Evolutionary conservation across 2,888 invertebrate genomes (phyloP).

Genomic region (Vannuccia rotundouncinata): DNA sequence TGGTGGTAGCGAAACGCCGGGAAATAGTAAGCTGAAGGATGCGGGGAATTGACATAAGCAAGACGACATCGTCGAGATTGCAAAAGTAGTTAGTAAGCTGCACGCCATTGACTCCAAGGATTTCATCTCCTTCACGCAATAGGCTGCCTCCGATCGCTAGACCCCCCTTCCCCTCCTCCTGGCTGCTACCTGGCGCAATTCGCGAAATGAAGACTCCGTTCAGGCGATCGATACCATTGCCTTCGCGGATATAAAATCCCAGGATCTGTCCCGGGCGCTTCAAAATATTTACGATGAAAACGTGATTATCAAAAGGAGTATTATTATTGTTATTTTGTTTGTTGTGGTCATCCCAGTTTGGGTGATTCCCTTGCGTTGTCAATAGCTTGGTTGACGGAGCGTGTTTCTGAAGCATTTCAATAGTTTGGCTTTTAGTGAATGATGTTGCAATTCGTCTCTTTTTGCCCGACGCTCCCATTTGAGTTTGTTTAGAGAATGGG

Average conservation of each 20-base stretch:
- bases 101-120: slow-evolving; percentile 91
- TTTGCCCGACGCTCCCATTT: neutral
- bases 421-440: neutral
- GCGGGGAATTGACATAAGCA: slow-evolving; percentile 96
- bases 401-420: neutral
- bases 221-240: slow-evolving; percentile 85
- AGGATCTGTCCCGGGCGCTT: slow-evolving; percentile 96
- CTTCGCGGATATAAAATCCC: slow-evolving; percentile 92
- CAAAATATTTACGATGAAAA: slow-evolving; percentile 80
- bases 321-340: no score
- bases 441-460: neutral
- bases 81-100: slow-evolving; percentile 89
- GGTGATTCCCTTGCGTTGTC: neutral
- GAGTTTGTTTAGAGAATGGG: neutral
- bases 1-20: slow-evolving; percentile 44
- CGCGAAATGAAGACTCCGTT: slow-evolving; percentile 96
- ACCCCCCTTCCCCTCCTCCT: slow-evolving; percentile 52
- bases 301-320: no score
- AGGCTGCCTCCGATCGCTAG: slow-evolving; percentile 61
- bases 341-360: no score
- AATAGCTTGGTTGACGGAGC: neutral
- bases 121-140: slow-evolving; percentile 93
- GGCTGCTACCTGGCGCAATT: slow-evolving; percentile 80
- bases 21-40: slow-evolving; percentile 82
- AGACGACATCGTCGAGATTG: slow-evolving; percentile 86